These are phyloP conservation scores for Drosophila paranaensis DNA, from an alignment of 2,888 invertebrate genomes.

Conservation along the genomic window DNA sequence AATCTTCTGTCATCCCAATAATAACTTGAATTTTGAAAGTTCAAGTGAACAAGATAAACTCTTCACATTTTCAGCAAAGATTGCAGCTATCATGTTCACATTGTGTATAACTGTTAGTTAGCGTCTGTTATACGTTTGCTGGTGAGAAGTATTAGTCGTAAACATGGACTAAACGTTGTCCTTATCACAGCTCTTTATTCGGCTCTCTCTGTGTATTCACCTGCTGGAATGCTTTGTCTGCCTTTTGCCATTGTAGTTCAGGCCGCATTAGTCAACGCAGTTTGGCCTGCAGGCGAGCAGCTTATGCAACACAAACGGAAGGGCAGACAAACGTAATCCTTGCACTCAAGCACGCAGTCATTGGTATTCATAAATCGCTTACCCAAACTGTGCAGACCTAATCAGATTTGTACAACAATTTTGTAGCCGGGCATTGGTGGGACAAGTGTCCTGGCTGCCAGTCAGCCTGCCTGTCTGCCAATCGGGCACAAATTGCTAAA, in stretches of 20 bases:
- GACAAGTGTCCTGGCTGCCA: too few relatives aligned
- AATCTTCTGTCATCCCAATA: too few relatives aligned
- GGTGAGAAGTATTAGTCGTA: not conserved
- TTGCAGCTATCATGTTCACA: not conserved
- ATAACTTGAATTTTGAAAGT: not conserved
- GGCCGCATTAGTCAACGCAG: constrained; percentile 13
- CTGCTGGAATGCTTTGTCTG: constrained; percentile 18
- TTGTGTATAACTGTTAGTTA: constrained; percentile 4
- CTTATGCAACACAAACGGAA: constrained; percentile 3
- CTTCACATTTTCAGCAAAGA: not conserved
- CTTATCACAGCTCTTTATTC: constrained; percentile 22
- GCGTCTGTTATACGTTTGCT: not conserved
- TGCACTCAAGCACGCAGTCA: constrained; percentile 24
- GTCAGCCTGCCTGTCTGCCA: constrained; percentile 10
- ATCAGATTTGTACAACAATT: constrained; percentile 68
- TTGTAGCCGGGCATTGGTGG: constrained; percentile 33
- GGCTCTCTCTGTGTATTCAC: constrained; percentile 1
- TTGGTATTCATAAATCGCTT: constrained; percentile 70
- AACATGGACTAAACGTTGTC: not conserved
- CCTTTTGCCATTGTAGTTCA: constrained; percentile 26
- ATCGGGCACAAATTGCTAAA: constrained; percentile 60
- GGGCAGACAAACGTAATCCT: constrained; percentile 21
- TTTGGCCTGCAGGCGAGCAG: constrained; percentile 24
- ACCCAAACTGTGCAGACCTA: constrained; percentile 60
- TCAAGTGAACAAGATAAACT: not conserved